Conservation (phyloP, 2,888 invertebrate species). For the Agriopis leucophaearia region DNA sequence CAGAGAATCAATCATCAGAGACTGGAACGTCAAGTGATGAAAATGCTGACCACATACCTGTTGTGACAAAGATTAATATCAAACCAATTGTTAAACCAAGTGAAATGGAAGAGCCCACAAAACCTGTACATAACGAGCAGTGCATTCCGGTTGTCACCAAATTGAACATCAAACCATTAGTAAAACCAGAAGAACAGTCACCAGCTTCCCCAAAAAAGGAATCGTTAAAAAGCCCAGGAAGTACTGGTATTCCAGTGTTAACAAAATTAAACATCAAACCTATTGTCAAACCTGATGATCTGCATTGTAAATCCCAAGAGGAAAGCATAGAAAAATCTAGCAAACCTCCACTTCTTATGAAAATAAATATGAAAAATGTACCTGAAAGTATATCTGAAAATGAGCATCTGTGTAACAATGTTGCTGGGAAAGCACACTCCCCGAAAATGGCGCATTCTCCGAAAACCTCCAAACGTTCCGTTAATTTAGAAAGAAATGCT, state of each 20-base stretch:
- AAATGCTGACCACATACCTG: constrained; percentile 77
- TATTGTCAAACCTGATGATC: constrained; percentile 73
- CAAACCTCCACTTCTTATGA: constrained; percentile 79
- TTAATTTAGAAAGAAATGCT: constrained; percentile 14
- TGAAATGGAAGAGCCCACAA: constrained; percentile 58
- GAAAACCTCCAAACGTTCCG: constrained; percentile 9
- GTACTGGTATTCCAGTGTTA: constrained; percentile 66
- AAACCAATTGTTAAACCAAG: constrained; percentile 83
- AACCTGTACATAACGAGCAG: constrained; percentile 59
- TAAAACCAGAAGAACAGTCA: constrained; percentile 72
- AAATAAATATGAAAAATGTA: constrained; percentile 78
- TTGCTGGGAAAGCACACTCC: constrained; percentile 54
- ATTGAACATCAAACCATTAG: constrained; percentile 76
- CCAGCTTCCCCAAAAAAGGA: constrained; percentile 77
- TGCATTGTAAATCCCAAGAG: constrained; percentile 57
- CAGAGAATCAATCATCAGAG: constrained; percentile 80
- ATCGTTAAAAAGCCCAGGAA: constrained; percentile 57
- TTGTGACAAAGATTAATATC: constrained; percentile 86
- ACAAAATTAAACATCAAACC: constrained; percentile 84
- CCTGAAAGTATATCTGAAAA: constrained; percentile 58
- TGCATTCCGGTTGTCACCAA: constrained; percentile 76
- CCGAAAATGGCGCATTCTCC: constrained; percentile 40
- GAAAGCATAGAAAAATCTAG: constrained; percentile 59
- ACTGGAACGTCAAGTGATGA: constrained; percentile 82
- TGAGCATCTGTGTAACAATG: constrained; percentile 63